Evolutionary conservation across 2,113 vertebrate species (phyloP).

Genomic region (Laterallus jamaicensis): DNA sequence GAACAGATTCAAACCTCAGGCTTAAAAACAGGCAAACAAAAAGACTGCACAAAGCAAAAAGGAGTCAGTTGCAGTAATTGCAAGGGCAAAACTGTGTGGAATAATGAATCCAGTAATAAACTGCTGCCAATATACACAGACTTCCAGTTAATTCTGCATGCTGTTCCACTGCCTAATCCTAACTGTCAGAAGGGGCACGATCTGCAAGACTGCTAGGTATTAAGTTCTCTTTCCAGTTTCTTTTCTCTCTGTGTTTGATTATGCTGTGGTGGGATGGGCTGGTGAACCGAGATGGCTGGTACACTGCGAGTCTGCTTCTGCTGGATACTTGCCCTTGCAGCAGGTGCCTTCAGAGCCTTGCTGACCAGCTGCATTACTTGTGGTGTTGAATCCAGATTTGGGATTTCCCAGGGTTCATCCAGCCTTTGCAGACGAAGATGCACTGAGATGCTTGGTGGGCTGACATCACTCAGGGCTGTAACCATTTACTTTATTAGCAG

Average conservation of each 20-base stretch:
- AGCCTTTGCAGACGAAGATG: background rate
- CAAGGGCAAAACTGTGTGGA: background rate
- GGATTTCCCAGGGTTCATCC: background rate
- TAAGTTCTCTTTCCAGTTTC: background rate
- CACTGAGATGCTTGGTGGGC: background rate
- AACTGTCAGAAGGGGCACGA: background rate
- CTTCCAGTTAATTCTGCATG: background rate
- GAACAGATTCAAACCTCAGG: conserved; percentile 11
- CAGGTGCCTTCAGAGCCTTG: background rate
- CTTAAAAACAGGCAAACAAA: background rate
- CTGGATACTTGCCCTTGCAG: rapidly evolving
- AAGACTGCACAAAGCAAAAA: background rate
- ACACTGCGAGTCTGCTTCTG: background rate
- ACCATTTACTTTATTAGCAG: background rate
- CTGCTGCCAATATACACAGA: background rate
- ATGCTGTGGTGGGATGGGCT: background rate
- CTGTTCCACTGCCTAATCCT: background rate
- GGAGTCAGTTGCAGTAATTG: background rate
- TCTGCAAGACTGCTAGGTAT: background rate
- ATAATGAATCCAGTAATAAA: background rate
- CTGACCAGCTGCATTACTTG: background rate
- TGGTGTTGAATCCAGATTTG: background rate
- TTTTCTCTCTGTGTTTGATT: background rate
- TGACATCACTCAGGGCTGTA: background rate
- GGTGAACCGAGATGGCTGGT: background rate